phyloP scores from a whole-genome alignment of 2,888 invertebrate species.

The Digitonthophagus gazella region DNA sequence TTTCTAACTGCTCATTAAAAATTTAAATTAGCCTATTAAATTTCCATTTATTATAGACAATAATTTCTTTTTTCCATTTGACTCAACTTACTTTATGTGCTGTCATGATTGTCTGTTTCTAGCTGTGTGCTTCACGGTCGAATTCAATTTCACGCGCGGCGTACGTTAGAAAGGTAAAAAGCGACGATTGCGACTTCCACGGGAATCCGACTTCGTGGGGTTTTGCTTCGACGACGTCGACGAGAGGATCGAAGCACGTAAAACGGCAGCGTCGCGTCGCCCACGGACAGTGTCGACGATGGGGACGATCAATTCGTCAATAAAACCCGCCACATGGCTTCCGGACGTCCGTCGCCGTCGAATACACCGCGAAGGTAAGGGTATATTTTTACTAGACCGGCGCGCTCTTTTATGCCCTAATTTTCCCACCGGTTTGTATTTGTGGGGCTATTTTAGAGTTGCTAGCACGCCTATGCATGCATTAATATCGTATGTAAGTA shows the following conservation, averaged over 20 bases:
- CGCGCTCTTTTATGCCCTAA: background rate
- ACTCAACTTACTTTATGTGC: conserved; percentile 15
- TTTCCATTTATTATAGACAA: no score
- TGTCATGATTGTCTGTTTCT: conserved; percentile 7
- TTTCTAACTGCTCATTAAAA: no score
- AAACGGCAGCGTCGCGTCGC: conserved; percentile 4
- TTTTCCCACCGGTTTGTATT: background rate
- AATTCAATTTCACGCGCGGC: background rate
- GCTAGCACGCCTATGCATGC: background rate
- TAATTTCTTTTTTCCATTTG: background rate
- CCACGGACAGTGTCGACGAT: background rate
- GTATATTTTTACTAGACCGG: background rate
- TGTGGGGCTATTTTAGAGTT: background rate
- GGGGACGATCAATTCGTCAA: conserved; percentile 14
- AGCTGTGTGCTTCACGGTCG: background rate
- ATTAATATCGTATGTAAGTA: background rate
- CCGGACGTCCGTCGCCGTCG: background rate
- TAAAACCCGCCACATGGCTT: background rate
- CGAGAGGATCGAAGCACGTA: background rate
- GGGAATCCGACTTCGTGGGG: background rate
- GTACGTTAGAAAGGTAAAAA: conserved; percentile 3
- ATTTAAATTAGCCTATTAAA: no score
- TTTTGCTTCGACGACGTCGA: background rate
- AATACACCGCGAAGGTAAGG: background rate
- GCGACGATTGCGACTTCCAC: background rate